A percentile compares a stretch with the other conserved stretches of the same genome.
Conservation (phyloP, 2,113 vertebrate genomes). For the Philantomba maxwellii region DNA sequence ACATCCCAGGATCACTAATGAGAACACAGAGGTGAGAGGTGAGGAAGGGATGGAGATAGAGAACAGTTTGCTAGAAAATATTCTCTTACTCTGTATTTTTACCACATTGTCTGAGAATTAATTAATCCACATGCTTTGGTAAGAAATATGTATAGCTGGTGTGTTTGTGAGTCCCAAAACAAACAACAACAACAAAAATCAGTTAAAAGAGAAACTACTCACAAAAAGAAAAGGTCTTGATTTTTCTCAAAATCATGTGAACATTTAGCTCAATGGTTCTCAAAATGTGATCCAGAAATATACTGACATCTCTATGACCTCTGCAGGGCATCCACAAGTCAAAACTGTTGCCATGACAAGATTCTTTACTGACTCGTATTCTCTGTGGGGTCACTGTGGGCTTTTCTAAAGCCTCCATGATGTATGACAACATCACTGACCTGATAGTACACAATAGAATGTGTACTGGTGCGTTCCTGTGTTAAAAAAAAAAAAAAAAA, state of each 20-base stretch:
- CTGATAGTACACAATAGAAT: fast-evolving
- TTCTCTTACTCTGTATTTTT: background rate
- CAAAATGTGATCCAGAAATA: background rate
- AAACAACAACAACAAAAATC: background rate
- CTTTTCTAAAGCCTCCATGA: background rate
- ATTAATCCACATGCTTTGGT: background rate
- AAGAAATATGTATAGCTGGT: background rate
- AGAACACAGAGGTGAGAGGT: background rate
- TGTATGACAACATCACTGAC: background rate
- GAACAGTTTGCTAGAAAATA: background rate
- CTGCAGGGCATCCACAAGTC: background rate
- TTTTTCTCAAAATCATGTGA: background rate
- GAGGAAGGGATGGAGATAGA: background rate
- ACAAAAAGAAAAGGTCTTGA: background rate
- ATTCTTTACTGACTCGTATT: background rate
- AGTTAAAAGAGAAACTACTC: background rate
- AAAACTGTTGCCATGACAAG: background rate
- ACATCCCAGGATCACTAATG: background rate
- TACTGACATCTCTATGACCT: background rate
- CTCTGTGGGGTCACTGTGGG: background rate
- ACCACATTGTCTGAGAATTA: background rate
- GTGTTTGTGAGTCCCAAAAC: background rate
- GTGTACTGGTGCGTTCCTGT: background rate
- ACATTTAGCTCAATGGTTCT: background rate
- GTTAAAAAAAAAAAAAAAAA: background rate